These are phyloP conservation scores for Chionomys nivalis DNA, from an alignment of 2,113 vertebrate genomes.

Conservation along the genomic window DNA sequence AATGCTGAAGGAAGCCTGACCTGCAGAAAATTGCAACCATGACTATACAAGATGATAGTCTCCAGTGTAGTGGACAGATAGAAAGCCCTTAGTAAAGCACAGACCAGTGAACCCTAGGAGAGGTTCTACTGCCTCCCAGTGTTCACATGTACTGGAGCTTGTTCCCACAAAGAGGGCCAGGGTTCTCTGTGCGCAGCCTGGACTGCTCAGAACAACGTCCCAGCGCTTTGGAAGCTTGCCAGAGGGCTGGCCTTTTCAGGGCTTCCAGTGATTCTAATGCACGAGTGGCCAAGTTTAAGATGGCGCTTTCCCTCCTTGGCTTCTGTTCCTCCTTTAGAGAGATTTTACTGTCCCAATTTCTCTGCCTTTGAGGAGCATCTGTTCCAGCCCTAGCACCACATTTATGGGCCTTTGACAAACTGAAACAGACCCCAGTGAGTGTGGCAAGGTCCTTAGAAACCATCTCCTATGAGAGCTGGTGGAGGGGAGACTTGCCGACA, in stretches of 20 bases:
- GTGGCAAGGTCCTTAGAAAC: not conserved
- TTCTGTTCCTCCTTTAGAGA: not conserved
- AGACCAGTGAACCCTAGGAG: not conserved
- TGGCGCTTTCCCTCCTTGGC: not conserved
- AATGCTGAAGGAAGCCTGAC: not conserved
- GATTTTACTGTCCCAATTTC: not conserved
- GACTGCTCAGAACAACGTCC: not conserved
- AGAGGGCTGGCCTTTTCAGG: not conserved
- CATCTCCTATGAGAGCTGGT: not conserved
- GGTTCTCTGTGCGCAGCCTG: not conserved
- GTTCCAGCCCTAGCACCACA: not conserved
- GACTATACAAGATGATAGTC: not conserved
- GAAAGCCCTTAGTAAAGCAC: not conserved
- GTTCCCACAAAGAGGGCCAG: not conserved
- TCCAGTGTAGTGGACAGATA: not conserved
- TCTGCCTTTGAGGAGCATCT: not conserved
- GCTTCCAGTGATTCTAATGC: not conserved
- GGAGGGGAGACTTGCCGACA: not conserved
- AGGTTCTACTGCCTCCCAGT: not conserved
- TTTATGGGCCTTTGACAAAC: not conserved
- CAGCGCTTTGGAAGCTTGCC: not conserved
- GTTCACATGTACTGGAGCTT: fast-evolving
- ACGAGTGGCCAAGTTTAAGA: not conserved
- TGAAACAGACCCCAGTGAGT: not conserved
- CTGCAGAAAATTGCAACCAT: not conserved